Base-by-base conservation (phyloP, 1,140 invertebrate species). In the Zaprionus tsacasi region DNA sequence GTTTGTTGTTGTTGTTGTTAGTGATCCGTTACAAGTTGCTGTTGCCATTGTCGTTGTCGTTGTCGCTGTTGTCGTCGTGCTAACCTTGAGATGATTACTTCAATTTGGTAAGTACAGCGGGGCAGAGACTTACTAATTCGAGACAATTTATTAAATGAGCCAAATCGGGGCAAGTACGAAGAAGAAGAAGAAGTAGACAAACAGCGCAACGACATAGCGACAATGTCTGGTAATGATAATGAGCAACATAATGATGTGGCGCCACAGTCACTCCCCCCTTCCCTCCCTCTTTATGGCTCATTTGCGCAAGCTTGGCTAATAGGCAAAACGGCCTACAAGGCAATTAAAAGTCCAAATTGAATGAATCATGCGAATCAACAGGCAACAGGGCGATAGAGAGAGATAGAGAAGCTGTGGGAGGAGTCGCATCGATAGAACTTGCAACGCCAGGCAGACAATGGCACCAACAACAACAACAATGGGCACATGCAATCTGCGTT, bases 141-240 rank as follows among this genome's bases (percentile, higher is more conserved):
- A 89, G 78, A 85, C 85, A 81, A 89, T 89, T 89, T 81, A 89
- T 85, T 76, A 89, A 89, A 89, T 89, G 85, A 89, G 85, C 63
- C 83, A 76, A 81, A 85, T 68, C 78, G 59, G 74, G 75, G 78
- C 81, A 79, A 81, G 70, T 82, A 82, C 72, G 56, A 61, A 59
- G 8, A 48, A 11, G 15, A 50, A 50, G 45, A 61, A 56, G 36
- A 78, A 85, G 78, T 70, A 82, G 70, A 76, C 17, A 67, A 71
- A 71, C 63, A 57, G 70, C 71, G 69, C 73, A 87, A 66, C 67
- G 67, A 86, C 66, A 76, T 66, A 83, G 48, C 59, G 57, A 79
- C 67, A 72, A 72, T 48, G 75, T 59, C 64, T 56, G 70, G 73
- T 75, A 80, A 87, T 82, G 72, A 77, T 86, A 66, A 52, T 69